phyloP scores from a whole-genome alignment of 2,888 invertebrate species.

The Pocota personata region DNA sequence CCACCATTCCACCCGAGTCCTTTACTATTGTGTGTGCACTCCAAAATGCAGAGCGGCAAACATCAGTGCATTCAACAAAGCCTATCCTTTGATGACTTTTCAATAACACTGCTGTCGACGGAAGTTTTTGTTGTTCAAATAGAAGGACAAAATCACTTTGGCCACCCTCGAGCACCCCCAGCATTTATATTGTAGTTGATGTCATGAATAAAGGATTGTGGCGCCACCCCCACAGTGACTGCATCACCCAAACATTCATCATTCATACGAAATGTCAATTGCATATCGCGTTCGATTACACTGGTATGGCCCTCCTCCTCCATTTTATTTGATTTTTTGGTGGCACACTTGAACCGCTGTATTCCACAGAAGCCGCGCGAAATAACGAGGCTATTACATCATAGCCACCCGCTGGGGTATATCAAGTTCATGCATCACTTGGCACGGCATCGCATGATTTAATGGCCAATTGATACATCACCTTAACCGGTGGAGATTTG shows the following conservation, averaged over 20 bases:
- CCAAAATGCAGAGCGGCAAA: conserved; percentile 24
- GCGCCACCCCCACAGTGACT: conserved; percentile 38
- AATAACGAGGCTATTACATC: conserved; percentile 53
- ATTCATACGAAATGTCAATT: conserved; percentile 71
- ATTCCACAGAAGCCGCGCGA: conserved; percentile 13
- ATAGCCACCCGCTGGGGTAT: conserved; percentile 15
- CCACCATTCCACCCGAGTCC: background rate
- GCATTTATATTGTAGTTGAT: conserved; percentile 53
- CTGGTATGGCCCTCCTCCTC: conserved; percentile 1
- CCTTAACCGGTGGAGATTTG: conserved; percentile 66
- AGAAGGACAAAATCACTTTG: conserved; percentile 18
- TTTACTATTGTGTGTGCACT: conserved; percentile 37
- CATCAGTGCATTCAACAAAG: conserved; percentile 43
- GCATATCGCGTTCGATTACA: conserved; percentile 70
- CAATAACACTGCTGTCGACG: conserved; percentile 59
- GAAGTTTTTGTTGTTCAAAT: conserved; percentile 63
- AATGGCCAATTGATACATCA: conserved; percentile 69
- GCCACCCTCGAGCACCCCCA: background rate
- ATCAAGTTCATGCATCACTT: conserved; percentile 72
- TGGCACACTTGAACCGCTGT: background rate
- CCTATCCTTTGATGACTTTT: conserved; percentile 58
- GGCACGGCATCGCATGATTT: conserved; percentile 57
- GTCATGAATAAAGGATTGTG: conserved; percentile 47
- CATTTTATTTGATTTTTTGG: background rate
- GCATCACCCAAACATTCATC: conserved; percentile 42